These are phyloP conservation scores for Pocillopora grandis DNA, from an alignment of 92 coral and sea anemone genomes.

Conservation along the genomic window DNA sequence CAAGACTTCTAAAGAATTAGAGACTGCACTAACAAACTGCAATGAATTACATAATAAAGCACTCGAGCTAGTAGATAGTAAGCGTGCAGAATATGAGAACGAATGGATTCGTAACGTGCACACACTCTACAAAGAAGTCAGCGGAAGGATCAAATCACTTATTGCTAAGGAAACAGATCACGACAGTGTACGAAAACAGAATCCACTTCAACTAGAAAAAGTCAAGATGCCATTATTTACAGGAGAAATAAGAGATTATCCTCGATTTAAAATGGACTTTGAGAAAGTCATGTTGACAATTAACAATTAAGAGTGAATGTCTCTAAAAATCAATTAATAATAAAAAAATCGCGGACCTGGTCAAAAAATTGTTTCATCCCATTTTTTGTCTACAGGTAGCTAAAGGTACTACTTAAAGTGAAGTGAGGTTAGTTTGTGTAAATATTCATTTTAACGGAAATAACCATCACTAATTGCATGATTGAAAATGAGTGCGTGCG, in stretches of 20 bases:
- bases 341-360: no score
- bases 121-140: not conserved
- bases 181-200: slow-evolving; percentile 28
- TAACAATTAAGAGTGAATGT: not conserved
- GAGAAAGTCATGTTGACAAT: slow-evolving; percentile 57
- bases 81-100: no score
- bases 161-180: slow-evolving; percentile 21
- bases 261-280: slow-evolving; percentile 57
- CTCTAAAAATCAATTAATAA: no score
- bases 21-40: not conserved
- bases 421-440: no score
- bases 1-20: not conserved
- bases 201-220: slow-evolving; percentile 35
- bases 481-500: no score
- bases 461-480: no score
- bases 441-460: no score
- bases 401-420: no score
- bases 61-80: not conserved
- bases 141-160: slow-evolving; percentile 38
- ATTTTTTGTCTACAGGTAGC: no score
- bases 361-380: no score
- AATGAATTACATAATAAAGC: not conserved
- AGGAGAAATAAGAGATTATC: slow-evolving; percentile 63
- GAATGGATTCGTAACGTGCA: no score
- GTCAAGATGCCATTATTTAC: slow-evolving; percentile 33